Evolutionary conservation across 2,797 vertebrate genomes (phyloP), one percentile per base, ranked within the genome.

Genomic region (Semaprochilodus insignis): DNA sequence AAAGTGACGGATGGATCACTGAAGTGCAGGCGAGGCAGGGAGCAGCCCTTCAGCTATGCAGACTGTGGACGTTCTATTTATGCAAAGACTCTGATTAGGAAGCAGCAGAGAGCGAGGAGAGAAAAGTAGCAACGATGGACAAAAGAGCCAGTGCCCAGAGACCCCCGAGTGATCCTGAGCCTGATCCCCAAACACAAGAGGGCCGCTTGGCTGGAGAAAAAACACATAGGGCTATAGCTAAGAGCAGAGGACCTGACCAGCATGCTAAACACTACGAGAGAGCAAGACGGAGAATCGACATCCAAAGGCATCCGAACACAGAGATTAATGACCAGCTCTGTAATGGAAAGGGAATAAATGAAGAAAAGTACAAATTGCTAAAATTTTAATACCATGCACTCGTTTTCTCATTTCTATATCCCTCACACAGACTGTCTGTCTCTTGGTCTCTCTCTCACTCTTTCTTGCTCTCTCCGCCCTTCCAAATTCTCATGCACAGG

Each of bases 191-290:
- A 62, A 63, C 36, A 25, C 21, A 17, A 77, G 57, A 62, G 69
- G 10, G 21, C 48, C 6, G 40, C 57, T 44, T 75, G 25, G 13
- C 51, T 0, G 25, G 16, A 16, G 21, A 72, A 71, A 71, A 71
- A 23, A 72, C 13, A 48, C 36, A 76, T 40, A 48, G 69, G 44
- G 6, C 69, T 27, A 72, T 40, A 54, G 48, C 70, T 72, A 72
- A 52, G 69, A 36, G 44, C 44, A 52, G 74, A 55, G 40, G 52
- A 60, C 40, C 81, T 78, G 75, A 78, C 17, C 0, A 25, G 62
- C 84, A 91, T 88, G 88, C 87, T 84, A 90, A 88, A 16, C 72
- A 60, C 25, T 44, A 44, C 5, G 40, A 36, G 70, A 27, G 63
- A 55, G 63, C 69, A 21, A 14, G 59, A 60, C 25, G 25, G 69